Conservation (phyloP, 2,888 invertebrate genomes). For the Carpatolechia fugitivella region DNA sequence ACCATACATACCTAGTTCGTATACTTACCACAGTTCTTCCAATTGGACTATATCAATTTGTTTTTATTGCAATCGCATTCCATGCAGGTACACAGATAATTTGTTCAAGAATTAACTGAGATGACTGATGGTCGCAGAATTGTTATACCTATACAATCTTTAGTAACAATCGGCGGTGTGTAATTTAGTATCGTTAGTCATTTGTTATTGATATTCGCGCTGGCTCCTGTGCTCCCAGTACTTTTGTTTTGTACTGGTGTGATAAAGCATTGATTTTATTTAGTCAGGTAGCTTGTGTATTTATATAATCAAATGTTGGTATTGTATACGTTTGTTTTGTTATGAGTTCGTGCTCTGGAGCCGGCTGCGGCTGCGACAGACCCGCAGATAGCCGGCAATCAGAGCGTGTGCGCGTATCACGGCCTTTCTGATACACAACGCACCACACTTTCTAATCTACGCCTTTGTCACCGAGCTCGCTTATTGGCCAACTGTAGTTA, state of each 20-base stretch:
- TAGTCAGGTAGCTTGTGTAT: not conserved
- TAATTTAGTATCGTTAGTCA: conserved; percentile 9
- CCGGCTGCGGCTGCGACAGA: conserved; percentile 58
- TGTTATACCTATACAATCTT: conserved; percentile 23
- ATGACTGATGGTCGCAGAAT: conserved; percentile 22
- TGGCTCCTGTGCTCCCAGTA: conserved; percentile 5
- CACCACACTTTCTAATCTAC: conserved; percentile 78
- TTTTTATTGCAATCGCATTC: conserved; percentile 23
- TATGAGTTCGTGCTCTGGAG: conserved; percentile 28
- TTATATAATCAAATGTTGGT: not conserved
- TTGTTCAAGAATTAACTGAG: conserved; percentile 20
- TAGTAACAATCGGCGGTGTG: conserved; percentile 18
- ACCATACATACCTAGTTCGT: too few relatives aligned
- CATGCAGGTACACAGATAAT: conserved; percentile 18
- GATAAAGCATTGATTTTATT: not conserved
- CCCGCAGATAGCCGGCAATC: conserved; percentile 73
- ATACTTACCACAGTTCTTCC: conserved; percentile 24
- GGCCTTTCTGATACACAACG: conserved; percentile 69
- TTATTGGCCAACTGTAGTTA: conserved; percentile 69
- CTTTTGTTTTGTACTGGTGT: not conserved
- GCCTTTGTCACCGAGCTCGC: conserved; percentile 72
- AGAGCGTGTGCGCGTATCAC: conserved; percentile 74
- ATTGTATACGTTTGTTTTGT: conserved; percentile 10
- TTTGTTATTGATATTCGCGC: conserved; percentile 12
- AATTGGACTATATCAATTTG: conserved; percentile 25